Base-by-base conservation (phyloP, 2,113 vertebrate species). In the Chloropsis cyanopogon region DNA sequence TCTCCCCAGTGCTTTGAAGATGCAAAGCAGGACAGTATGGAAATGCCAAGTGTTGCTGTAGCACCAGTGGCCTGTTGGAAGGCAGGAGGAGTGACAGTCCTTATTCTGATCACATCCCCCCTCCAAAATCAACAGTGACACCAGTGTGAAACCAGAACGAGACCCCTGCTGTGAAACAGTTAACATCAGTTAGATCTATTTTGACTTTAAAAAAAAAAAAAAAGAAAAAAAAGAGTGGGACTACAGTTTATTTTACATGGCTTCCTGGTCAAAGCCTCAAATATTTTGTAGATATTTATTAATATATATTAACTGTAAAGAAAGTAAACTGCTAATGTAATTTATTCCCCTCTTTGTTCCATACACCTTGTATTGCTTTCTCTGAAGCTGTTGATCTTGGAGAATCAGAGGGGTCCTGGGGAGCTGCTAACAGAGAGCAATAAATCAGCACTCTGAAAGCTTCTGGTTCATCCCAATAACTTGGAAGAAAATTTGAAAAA, bases 331-430 rank as follows among this genome's bases (percentile, higher is more conserved):
- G 95, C 90, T 97, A 97, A 89, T 83, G 84, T 96, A 97, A 96
- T 97, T 93, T 92, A 97, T 97, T 97, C 95, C 87, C 72, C 42
- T 71, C 91, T 97, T 97, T 97, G 95, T 97, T 96, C 88, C 49
- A 57, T 94, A 70, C 54, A 96, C 94, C 82, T 97, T 61, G 7
- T 96, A 94, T 97, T 41, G 3, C 89, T 97, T 97, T 97, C 97
- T 96, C 91, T 64, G 92, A 92, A 95, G 93, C 93, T 97, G 96
- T 97, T 97, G 97, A 94, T 95, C 96, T 97, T 97, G 97, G 96
- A 97, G 93, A 94, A 94, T 50, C 88, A 86, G 59, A 88, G 64
- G 37, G 86, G 59, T 92, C 92, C 95, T 89, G 86, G 95, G 54
- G 88, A 96, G 94, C 72, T 1, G 8, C 88, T 90, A 94, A 86